These are phyloP conservation scores for Monoplex corrugatus DNA, from an alignment of 2,888 invertebrate genomes.

Conservation along the genomic window DNA sequence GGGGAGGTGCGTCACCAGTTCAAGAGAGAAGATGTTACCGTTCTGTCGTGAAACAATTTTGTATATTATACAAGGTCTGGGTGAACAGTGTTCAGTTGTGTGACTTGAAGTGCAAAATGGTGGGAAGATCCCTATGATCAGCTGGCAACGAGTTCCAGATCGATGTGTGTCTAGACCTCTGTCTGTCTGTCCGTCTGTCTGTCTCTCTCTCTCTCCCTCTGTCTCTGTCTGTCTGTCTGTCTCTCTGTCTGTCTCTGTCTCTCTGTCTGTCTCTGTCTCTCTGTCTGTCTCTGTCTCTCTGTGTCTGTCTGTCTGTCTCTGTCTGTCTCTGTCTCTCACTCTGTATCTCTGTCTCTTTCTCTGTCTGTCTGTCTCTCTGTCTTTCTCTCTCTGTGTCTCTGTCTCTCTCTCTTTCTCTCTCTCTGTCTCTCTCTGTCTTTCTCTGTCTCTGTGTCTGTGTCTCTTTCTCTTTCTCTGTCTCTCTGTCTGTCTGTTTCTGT, in stretches of 20 bases:
- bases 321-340: constrained; percentile 29
- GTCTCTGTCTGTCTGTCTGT: constrained; percentile 31
- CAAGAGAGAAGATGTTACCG: too few relatives aligned
- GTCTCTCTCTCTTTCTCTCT: not conserved
- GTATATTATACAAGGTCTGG: too few relatives aligned
- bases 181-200: constrained; percentile 19
- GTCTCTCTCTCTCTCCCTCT: constrained; percentile 40
- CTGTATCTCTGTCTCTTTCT: constrained; percentile 24
- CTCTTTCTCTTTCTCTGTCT: constrained; percentile 2
- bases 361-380: constrained; percentile 28
- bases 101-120: too few relatives aligned
- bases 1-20: too few relatives aligned
- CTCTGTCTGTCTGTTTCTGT: not conserved
- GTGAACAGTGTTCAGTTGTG: too few relatives aligned
- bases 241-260: not conserved
- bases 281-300: not conserved
- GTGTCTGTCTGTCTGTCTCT: not conserved
- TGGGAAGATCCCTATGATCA: too few relatives aligned
- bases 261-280: constrained; percentile 22
- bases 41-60: too few relatives aligned
- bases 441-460: not conserved
- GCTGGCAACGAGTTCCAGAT: too few relatives aligned
- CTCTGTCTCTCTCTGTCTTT: not conserved
- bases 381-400: not conserved
- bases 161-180: not conserved